Evolutionary conservation across 2,113 vertebrate genomes (phyloP), one percentile per base, ranked within the genome.

Genomic region (Strix uralensis): DNA sequence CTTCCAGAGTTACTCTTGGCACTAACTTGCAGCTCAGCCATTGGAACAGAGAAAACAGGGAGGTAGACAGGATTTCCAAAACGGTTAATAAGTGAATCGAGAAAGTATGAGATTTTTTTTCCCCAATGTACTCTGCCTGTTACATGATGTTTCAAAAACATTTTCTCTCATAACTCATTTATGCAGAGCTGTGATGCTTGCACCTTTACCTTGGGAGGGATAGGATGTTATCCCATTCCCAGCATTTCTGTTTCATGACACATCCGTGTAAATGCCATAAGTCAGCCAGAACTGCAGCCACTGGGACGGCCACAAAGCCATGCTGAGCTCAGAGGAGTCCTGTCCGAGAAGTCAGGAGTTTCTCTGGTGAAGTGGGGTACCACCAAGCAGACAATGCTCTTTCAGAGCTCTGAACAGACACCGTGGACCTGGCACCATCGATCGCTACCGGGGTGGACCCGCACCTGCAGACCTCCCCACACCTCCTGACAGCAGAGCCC

Each of bases 361-460:
- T 38, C 90, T 32, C 32, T 42, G 5, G 13, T 25, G 42, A 15
- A 11, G 15, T 2, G 21, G 40, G 36, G 40, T 13, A 34, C 30
- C 16, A 2, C 36, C 49, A 14, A 8, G n/a, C 22, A 29, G 62
- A 14, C 0, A 3, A 34, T 14, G 49, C 26, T 32, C 69, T 32
- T 36, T 29, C 55, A 46, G 81, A 73, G 40, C 67, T 67, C 67
- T 51, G 42, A 79, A 30, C 34, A 54, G 69, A 20, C 47, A 30
- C 30, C 13, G 6, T 2, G 9, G 21, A 13, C 40, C 25, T 4
- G 3, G 2, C 9, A 32, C 40, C 1, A 2, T 7, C 2, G 10
- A 10, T 11, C 27, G 10, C 83, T 20, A 51, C 65, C 4, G 1
- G 36, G 32, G 10, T 5, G 17, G 46, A 34, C 19, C 40, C 3